Conservation (phyloP, 2,113 vertebrate genomes). For the Cinclus cinclus region DNA sequence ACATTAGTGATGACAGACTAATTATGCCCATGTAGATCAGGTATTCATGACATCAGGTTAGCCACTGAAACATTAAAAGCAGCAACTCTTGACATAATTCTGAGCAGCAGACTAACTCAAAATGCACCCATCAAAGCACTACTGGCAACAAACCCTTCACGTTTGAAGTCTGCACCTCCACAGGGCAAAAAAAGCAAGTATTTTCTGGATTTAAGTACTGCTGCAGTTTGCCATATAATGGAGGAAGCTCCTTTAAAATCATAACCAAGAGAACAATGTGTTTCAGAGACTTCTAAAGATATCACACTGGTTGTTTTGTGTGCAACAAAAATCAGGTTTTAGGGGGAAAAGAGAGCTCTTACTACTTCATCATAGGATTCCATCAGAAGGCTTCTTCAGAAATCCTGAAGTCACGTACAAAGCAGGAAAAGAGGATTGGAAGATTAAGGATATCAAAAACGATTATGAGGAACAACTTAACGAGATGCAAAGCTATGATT, state of each 20-base stretch:
- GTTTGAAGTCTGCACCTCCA: not conserved
- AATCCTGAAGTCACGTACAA: not conserved
- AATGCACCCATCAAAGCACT: not conserved
- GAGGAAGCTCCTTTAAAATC: not conserved
- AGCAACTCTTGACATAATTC: not conserved
- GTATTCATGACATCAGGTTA: not conserved
- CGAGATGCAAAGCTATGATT: not conserved
- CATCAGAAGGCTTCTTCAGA: not conserved
- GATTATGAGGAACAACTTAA: conserved; percentile 23
- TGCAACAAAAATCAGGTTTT: not conserved
- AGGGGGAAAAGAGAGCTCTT: not conserved
- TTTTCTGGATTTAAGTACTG: not conserved
- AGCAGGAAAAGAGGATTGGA: conserved; percentile 22
- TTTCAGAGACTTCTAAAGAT: not conserved
- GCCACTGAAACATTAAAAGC: not conserved
- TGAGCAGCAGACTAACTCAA: not conserved
- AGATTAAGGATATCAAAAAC: conserved; percentile 35
- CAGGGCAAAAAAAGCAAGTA: not conserved
- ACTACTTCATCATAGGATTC: not conserved
- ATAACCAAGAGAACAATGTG: not conserved
- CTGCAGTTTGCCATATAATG: not conserved
- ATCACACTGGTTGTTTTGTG: not conserved
- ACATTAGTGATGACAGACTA: not conserved
- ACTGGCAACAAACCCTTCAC: not conserved
- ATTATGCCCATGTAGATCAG: not conserved